Conservation (phyloP, 1,140 invertebrate species). For the Dryas iulia region DNA sequence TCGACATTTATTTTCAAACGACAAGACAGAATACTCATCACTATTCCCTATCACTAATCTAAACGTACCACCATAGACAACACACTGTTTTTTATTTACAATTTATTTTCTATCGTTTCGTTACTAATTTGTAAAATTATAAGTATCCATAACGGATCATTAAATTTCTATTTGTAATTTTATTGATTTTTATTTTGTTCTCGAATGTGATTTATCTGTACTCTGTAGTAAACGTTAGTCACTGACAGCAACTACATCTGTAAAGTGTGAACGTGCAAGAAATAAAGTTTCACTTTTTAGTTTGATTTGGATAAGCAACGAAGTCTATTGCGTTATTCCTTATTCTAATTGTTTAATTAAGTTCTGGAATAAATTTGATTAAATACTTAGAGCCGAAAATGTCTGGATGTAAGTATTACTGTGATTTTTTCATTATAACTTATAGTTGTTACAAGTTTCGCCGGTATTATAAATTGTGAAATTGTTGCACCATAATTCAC, state of each 20-base stretch:
- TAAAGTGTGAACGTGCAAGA: not conserved
- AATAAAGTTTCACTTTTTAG: constrained; percentile 3
- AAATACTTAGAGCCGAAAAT: constrained; percentile 7
- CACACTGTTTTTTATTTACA: not conserved
- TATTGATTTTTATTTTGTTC: not conserved
- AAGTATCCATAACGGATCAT: not conserved
- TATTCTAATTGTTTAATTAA: not conserved
- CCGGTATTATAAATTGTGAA: not conserved
- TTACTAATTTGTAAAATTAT: not conserved
- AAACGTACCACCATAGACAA: not conserved
- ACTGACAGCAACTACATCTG: not conserved
- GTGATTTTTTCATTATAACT: not conserved
- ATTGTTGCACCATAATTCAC: not conserved
- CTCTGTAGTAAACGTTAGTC: not conserved
- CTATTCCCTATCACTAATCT: no score
- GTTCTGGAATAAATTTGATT: not conserved
- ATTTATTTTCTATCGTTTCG: not conserved
- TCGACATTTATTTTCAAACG: no score
- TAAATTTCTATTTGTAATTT: not conserved
- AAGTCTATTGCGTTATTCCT: not conserved
- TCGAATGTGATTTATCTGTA: not conserved
- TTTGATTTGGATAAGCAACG: not conserved
- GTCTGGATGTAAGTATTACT: constrained; percentile 44
- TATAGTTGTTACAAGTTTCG: not conserved
- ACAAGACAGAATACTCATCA: no score